Conservation (phyloP, 2,113 vertebrate genomes). For the Callospermophilus lateralis region DNA sequence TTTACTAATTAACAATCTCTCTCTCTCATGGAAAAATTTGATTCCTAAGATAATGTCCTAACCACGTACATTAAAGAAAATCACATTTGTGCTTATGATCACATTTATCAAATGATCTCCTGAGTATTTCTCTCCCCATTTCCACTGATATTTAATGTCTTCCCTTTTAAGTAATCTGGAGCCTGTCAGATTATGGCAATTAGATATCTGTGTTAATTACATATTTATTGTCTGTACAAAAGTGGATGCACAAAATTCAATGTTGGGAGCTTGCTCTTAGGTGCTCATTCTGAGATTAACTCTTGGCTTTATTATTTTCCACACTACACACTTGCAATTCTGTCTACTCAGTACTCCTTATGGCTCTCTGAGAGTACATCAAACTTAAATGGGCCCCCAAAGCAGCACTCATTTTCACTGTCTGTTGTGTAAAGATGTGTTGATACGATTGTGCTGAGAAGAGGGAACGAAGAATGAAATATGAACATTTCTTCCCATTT, state of each 20-base stretch:
- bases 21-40: not conserved
- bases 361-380: not conserved
- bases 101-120: slow-evolving; percentile 4
- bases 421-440: not conserved
- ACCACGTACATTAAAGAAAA: not conserved
- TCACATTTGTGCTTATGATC: not conserved
- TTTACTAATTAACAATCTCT: not conserved
- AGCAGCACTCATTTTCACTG: not conserved
- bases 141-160: slow-evolving; percentile 13
- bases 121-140: not conserved
- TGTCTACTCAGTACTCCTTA: not conserved
- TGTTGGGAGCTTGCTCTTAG: not conserved
- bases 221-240: not conserved
- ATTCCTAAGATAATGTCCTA: not conserved
- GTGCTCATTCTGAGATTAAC: not conserved
- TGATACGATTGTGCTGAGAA: not conserved
- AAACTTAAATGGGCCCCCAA: not conserved
- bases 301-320: not conserved
- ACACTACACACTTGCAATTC: not conserved
- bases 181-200: not conserved
- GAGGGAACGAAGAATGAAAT: not conserved
- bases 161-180: slow-evolving; percentile 52
- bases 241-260: not conserved
- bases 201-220: slow-evolving; percentile 55
- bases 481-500: not conserved